A percentile compares a stretch with the other conserved stretches of the same genome.
These are phyloP conservation scores for Lethenteron camtschaticum DNA, from an alignment of 2,113 vertebrate genomes.

Conservation along the genomic window DNA sequence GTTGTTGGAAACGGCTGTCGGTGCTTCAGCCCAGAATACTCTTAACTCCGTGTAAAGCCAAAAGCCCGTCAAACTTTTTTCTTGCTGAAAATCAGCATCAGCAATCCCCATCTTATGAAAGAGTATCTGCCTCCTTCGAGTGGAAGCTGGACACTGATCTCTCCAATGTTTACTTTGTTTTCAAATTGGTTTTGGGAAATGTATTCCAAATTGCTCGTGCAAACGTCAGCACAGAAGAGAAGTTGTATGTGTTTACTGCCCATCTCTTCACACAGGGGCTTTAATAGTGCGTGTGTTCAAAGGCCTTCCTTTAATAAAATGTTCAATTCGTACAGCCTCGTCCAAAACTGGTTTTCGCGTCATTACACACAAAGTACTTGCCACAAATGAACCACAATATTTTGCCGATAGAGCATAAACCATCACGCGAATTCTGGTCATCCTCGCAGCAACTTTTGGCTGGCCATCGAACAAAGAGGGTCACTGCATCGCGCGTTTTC, in stretches of 20 bases:
- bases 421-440: too few relatives aligned
- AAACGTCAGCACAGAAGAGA: background rate
- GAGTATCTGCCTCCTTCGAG: constrained; percentile 8
- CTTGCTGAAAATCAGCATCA: constrained; percentile 8
- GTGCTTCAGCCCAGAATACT: constrained; percentile 6
- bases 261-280: background rate
- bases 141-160: constrained; percentile 8
- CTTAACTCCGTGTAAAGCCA: constrained; percentile 8
- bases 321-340: background rate
- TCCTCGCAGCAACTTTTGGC: too few relatives aligned
- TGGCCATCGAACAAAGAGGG: too few relatives aligned
- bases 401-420: too few relatives aligned
- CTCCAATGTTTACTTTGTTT: constrained; percentile 8
- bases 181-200: constrained; percentile 10
- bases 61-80: constrained; percentile 9
- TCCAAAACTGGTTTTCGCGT: background rate
- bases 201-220: constrained; percentile 7
- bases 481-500: too few relatives aligned
- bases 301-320: background rate
- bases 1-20: constrained; percentile 1
- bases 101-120: constrained; percentile 9
- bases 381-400: too few relatives aligned
- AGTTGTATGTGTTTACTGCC: background rate
- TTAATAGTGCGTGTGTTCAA: background rate
- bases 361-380: too few relatives aligned